Evolutionary conservation across 2,113 vertebrate genomes (phyloP), one percentile per base, ranked within the genome.

Genomic region (Equus quagga): DNA sequence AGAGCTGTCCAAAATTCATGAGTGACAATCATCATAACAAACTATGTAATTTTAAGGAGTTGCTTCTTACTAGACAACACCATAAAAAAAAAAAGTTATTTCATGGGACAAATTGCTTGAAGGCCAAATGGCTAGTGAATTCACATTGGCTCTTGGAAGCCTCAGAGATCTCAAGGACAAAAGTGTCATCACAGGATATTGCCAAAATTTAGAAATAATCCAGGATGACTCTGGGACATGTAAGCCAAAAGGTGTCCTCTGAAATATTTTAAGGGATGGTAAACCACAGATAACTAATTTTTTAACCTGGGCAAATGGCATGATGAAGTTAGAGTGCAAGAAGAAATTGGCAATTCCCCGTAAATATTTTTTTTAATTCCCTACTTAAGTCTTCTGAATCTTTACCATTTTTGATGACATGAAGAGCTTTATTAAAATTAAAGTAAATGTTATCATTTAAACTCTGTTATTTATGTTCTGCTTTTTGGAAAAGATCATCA

Each of bases 1-100:
- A 97, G 86, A n/a, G 3, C 36, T 87, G 2, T 31, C 65, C 94
- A 51, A 0, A 0, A 41, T 90, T 73, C 94, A 69, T 64, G 65
- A 92, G 84, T 79, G 21, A 93, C 33, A 67, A 95, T 95, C 28
- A 95, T 86, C 44, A 94, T 23, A 88, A n/a, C 10, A 93, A 85
- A 97, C 78, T 36, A 8, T 28, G 3, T 96, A 75, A 72, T 97
- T 98, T 98, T 69, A 89, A 28, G 12, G 17, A 0, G 5, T 65
- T 94, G 60, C 7, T 62, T 18, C 62, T 84, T 97, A 96, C 67
- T 70, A 3, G 58, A 83, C 28, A 72, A 94, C n/a, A 83, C 12
- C 1, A 62, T 72, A 67, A 90, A 92, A 91, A 86, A 76, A 81
- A 94, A 28, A 56, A 49, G 62, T 41, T 65, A n/a, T 97, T 94